Evolutionary conservation across 2,888 invertebrate genomes (phyloP), one percentile per base, ranked within the genome.

Genomic region (Lithophane leautieri): DNA sequence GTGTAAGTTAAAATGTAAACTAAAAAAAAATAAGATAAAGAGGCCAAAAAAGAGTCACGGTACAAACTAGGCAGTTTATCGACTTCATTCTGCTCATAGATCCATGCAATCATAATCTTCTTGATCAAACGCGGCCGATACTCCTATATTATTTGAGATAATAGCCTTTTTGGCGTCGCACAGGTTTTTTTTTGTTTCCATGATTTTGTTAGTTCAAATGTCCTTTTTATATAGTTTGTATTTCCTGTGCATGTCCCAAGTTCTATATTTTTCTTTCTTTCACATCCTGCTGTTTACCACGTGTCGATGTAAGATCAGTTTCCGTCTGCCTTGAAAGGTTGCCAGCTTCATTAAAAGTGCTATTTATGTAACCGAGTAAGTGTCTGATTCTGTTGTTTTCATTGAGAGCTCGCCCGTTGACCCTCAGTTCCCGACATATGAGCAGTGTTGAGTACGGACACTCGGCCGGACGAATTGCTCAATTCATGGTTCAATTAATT

Each of bases 371-470:
- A 28, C n/a, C 4, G n/a, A 56, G 25, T 28, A n/a, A 28, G 70
- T 28, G 25, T 14, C n/a, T 14, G 25, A 58, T 76, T 65, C 70
- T 69, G 63, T 79, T 58, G 40, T 72, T 82, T 80, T 80, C 82
- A 82, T 78, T 78, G 78, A 78, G 78, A 44, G 44, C 56, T 73
- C 47, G 62, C 14, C 58, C 28, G 66, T 56, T 44, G 62, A 65
- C 44, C 50, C 67, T 76, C 25, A 16, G 44, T 8, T 50, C 14
- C 50, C 28, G 81, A 58, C 63, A 63, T 66, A 50, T 44, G 69
- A 63, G 47, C 52, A 25, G 47, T 42, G 76, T 50, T 47, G 75
- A 74, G 52, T 58, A 61, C 25, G 63, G 73, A 14, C 52, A 52
- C 73, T 80, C 65, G 22, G 28, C 1, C 42, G 44, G 60, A 12